Evolutionary conservation across 2,113 vertebrate genomes (phyloP).

Genomic region (Thunnus maccoyii): DNA sequence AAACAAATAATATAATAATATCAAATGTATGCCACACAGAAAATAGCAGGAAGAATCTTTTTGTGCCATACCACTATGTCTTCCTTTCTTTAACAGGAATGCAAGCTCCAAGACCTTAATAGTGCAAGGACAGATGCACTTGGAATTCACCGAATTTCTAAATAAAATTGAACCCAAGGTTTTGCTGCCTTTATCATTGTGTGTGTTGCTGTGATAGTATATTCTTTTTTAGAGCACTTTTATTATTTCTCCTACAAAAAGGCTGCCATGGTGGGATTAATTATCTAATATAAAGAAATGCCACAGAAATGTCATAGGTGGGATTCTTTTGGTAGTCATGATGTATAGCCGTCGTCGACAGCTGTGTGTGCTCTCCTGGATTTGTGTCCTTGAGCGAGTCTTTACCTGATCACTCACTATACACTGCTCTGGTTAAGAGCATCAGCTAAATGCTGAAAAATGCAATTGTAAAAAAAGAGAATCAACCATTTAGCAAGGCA

Average conservation of each 20-base stretch:
- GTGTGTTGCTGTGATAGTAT: not conserved
- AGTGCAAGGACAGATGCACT: not conserved
- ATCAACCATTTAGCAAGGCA: constrained; percentile 39
- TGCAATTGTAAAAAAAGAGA: constrained; percentile 24
- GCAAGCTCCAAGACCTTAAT: not conserved
- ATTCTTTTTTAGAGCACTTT: not conserved
- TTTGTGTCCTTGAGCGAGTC: constrained; percentile 20
- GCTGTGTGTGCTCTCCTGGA: constrained; percentile 3
- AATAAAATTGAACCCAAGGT: not conserved
- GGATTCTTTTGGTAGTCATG: constrained; percentile 1
- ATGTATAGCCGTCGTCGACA: constrained; percentile 21
- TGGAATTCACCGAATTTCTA: constrained; percentile 6
- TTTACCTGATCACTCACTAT: constrained; percentile 15
- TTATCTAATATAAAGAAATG: not conserved
- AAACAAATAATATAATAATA: no score
- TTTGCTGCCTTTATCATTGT: not conserved
- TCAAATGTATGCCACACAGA: not conserved
- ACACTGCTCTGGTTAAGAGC: not conserved
- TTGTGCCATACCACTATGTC: not conserved
- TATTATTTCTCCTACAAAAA: not conserved
- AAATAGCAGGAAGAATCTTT: not conserved
- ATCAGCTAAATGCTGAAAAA: constrained; percentile 41
- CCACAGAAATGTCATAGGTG: constrained; percentile 3
- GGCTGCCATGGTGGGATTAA: not conserved
- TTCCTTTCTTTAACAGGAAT: not conserved